Conservation (phyloP, 2,113 vertebrate species). For the Oxygymnocypris stewartii region DNA sequence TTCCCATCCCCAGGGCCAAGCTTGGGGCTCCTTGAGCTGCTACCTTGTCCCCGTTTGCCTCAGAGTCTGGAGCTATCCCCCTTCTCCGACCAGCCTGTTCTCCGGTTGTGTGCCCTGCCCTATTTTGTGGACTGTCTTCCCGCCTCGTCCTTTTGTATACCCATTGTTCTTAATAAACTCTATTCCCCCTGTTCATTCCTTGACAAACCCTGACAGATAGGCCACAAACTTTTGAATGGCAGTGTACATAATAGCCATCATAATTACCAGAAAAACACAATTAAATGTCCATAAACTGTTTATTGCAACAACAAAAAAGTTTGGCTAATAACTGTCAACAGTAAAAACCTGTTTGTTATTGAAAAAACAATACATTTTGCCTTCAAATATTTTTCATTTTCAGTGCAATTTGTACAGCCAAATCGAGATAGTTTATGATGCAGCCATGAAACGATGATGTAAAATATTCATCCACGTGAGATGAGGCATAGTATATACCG, state of each 20-base stretch:
- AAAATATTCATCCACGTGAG: conserved; percentile 10
- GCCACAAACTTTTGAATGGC: neutral
- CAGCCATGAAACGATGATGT: neutral
- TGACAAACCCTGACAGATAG: too few relatives aligned
- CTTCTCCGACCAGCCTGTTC: too few relatives aligned
- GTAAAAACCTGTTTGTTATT: neutral
- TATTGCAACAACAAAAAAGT: neutral
- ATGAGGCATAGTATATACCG: conserved; percentile 20
- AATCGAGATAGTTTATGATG: conserved; percentile 22
- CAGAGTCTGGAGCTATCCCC: too few relatives aligned
- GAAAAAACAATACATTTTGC: neutral
- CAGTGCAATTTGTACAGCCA: conserved; percentile 1
- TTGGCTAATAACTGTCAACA: conserved; percentile 8
- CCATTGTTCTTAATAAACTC: too few relatives aligned
- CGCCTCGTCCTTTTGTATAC: too few relatives aligned
- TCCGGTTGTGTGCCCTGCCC: too few relatives aligned
- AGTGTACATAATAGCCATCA: neutral
- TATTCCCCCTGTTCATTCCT: too few relatives aligned
- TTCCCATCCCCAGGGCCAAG: too few relatives aligned
- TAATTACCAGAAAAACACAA: conserved; percentile 2
- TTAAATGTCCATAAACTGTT: neutral
- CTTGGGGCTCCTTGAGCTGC: too few relatives aligned
- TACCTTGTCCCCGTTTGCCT: too few relatives aligned
- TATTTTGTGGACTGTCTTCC: too few relatives aligned
- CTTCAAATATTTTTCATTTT: conserved; percentile 11